Evolutionary conservation across 30 jellyfish, hydroid and myxozoan genomes (phyloP).

Genomic region (Aurelia sp.): DNA sequence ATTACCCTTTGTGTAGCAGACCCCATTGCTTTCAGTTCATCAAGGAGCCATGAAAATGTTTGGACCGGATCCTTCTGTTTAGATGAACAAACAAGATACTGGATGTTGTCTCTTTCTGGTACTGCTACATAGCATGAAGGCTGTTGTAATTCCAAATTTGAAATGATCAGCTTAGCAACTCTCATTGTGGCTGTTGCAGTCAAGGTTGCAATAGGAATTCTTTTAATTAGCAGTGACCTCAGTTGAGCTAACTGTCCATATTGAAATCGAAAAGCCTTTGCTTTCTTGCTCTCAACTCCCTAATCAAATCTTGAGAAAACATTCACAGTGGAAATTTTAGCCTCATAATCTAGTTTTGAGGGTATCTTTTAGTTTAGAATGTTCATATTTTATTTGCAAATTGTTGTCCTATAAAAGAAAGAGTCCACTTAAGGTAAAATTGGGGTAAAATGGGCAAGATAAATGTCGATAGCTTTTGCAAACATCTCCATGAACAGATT

Average conservation of each 20-base stretch:
- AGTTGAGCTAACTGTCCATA: conserved; percentile 7
- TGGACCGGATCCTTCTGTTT: not conserved
- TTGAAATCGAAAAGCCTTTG: conserved; percentile 1
- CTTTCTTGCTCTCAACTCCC: not conserved
- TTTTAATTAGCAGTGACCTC: not conserved
- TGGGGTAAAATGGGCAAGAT: too few species aligned
- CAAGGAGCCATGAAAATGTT: not conserved
- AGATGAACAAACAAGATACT: not conserved
- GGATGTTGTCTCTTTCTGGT: conserved; percentile 8
- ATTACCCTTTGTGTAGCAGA: not conserved
- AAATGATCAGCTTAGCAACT: not conserved
- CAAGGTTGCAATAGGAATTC: not conserved
- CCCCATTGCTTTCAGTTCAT: not conserved
- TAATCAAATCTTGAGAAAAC: not conserved
- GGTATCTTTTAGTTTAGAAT: too few species aligned
- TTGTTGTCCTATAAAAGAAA: too few species aligned
- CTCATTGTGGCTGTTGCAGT: conserved; percentile 25
- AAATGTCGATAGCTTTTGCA: too few species aligned
- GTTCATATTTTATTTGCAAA: too few species aligned
- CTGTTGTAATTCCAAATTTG: not conserved
- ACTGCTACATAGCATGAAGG: not conserved
- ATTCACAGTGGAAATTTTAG: too few species aligned
- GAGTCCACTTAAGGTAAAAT: too few species aligned
- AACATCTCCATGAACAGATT: too few species aligned
- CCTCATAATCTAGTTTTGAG: too few species aligned